Conservation (phyloP, 1,140 invertebrate species). For the Trypoxylus dichotomus region DNA sequence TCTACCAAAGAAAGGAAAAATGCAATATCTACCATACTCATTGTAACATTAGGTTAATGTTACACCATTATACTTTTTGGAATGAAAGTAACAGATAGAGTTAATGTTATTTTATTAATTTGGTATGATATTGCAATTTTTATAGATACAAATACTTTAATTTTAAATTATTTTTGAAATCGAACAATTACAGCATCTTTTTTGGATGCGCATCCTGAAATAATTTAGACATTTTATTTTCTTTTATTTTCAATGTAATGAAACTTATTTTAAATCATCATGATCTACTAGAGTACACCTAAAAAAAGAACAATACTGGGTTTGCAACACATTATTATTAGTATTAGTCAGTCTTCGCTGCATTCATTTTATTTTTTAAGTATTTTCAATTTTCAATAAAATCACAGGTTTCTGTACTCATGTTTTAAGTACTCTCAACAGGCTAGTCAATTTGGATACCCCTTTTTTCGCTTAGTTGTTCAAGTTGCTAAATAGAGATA, state of each 20-base stretch:
- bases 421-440: slow-evolving; percentile 7
- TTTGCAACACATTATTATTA: background rate
- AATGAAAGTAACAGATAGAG: no score
- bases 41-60: no score
- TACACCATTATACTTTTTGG: no score
- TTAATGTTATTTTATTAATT: background rate
- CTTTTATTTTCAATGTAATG: slow-evolving; percentile 1
- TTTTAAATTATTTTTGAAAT: background rate
- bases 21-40: no score
- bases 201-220: background rate
- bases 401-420: background rate
- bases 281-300: background rate
- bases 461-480: background rate
- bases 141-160: background rate
- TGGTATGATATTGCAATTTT: background rate
- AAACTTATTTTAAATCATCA: slow-evolving; percentile 7
- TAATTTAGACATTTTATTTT: background rate
- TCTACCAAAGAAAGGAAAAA: no score
- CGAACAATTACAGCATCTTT: background rate
- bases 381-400: background rate
- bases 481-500: background rate
- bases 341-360: slow-evolving; percentile 8
- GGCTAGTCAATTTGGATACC: background rate
- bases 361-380: background rate
- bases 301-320: slow-evolving; percentile 9